These are phyloP conservation scores for Batillaria attramentaria DNA, from an alignment of 1,140 invertebrate species.

Conservation along the genomic window DNA sequence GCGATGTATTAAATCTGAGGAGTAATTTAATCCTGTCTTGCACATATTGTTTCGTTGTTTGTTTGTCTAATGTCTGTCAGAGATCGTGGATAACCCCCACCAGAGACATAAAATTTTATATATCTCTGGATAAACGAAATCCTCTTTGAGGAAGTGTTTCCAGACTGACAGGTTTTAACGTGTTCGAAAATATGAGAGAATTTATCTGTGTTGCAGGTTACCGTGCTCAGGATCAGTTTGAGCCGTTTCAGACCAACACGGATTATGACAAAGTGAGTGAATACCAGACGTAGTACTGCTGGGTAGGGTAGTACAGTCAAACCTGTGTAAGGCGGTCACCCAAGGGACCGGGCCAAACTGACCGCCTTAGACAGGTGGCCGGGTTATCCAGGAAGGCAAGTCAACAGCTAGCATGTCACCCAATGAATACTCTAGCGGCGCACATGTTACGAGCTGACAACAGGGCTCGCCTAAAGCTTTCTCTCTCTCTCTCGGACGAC, in stretches of 20 bases:
- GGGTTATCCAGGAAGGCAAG: no score
- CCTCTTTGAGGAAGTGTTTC: neutral
- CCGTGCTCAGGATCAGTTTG: constrained; percentile 37
- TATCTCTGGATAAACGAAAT: neutral
- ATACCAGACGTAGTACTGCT: neutral
- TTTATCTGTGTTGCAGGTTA: constrained; percentile 38
- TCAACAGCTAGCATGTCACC: no score
- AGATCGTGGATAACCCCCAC: neutral
- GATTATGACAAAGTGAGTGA: constrained; percentile 18
- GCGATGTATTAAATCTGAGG: neutral
- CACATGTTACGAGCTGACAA: no score
- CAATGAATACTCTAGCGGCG: no score
- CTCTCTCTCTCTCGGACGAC: no score
- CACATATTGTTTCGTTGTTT: neutral
- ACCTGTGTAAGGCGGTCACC: no score
- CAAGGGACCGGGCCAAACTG: no score
- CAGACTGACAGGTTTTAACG: no score
- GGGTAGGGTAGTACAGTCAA: no score
- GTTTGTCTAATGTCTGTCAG: neutral
- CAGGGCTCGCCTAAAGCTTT: no score
- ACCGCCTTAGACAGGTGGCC: no score
- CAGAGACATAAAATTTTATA: neutral
- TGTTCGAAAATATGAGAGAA: neutral
- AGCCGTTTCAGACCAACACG: constrained; percentile 17
- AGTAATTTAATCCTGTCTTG: neutral